Percentiles rank a stretch among this genome's conserved stretches.
Conservation (phyloP, 2,888 invertebrate genomes). For the Bhutanitis thaidina region DNA sequence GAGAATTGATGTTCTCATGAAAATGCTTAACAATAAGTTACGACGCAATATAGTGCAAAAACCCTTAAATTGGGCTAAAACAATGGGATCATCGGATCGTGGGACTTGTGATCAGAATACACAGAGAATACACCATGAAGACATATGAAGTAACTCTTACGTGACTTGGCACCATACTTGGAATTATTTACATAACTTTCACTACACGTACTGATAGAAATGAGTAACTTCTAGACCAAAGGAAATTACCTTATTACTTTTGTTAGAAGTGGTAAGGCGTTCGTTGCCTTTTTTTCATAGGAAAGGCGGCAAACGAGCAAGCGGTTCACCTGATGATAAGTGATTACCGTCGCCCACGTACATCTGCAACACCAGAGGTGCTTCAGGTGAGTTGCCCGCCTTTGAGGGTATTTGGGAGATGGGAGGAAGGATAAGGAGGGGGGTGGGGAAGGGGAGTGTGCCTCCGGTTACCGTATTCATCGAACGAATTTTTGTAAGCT, state of each 20-base stretch:
- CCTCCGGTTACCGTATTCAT: too few species aligned
- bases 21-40: constrained; percentile 13
- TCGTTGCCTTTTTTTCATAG: background rate
- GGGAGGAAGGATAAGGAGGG: too few species aligned
- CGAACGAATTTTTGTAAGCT: too few species aligned
- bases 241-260: too few species aligned
- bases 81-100: constrained; percentile 25
- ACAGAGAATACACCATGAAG: constrained; percentile 4
- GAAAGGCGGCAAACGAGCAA: too few species aligned
- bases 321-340: too few species aligned
- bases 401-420: too few species aligned
- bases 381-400: too few species aligned
- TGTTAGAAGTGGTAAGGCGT: background rate
- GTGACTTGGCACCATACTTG: constrained; percentile 11
- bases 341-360: too few species aligned
- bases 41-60: constrained; percentile 25
- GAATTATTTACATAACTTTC: constrained; percentile 11
- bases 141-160: constrained; percentile 15
- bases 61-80: constrained; percentile 40
- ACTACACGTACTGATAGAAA: background rate
- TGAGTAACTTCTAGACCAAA: too few species aligned
- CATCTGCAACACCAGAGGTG: too few species aligned
- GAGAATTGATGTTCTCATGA: constrained; percentile 11
- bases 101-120: constrained; percentile 20
- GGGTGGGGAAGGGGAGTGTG: too few species aligned